These are phyloP conservation scores for Orientallactaga bullata DNA, from an alignment of 2,113 vertebrate genomes.

Conservation along the genomic window DNA sequence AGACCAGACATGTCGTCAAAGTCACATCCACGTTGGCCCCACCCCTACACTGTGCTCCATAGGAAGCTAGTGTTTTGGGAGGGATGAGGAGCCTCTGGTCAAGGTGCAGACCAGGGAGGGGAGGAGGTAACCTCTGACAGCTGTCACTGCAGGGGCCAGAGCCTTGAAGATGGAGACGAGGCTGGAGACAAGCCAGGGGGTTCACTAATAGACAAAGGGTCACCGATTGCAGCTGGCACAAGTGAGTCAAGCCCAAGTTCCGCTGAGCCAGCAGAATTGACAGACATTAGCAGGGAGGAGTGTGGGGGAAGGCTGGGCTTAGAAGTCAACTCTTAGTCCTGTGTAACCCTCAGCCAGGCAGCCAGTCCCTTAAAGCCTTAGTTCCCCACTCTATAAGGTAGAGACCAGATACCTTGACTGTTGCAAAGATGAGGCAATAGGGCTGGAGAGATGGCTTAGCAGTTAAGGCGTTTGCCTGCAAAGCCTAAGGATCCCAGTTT, in stretches of 20 bases:
- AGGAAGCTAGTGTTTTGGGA: not conserved
- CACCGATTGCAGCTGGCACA: accelerated
- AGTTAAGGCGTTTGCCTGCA: too few relatives aligned
- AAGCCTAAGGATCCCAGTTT: too few relatives aligned
- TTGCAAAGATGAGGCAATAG: not conserved
- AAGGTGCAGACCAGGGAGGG: not conserved
- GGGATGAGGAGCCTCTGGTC: not conserved
- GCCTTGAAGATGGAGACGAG: not conserved
- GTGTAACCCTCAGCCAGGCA: too few relatives aligned
- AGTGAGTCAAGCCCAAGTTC: not conserved
- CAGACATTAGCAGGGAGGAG: not conserved
- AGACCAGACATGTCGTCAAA: accelerated
- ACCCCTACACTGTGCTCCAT: not conserved
- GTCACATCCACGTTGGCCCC: not conserved
- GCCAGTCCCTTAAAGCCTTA: not conserved
- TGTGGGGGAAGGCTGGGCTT: not conserved
- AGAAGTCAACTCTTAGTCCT: not conserved
- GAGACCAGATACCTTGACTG: not conserved
- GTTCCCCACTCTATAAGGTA: not conserved
- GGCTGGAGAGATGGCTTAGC: too few relatives aligned
- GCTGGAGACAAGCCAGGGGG: not conserved
- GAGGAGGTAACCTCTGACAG: not conserved
- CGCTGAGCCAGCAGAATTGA: not conserved
- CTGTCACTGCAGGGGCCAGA: not conserved
- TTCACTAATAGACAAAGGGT: accelerated